Conservation (phyloP, 2,888 invertebrate species). For the Emmelina monodactyla region DNA sequence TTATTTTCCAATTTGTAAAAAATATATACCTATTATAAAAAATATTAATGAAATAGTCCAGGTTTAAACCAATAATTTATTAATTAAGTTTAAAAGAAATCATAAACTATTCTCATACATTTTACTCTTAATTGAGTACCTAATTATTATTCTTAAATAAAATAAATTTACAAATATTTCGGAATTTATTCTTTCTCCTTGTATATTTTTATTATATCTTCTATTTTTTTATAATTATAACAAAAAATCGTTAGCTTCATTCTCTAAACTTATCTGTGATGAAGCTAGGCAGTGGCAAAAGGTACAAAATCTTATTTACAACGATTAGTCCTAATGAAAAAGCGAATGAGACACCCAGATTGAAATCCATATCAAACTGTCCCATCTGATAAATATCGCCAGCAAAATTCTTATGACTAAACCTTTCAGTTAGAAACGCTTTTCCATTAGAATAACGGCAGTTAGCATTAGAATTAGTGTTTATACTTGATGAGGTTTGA, state of each 20-base stretch:
- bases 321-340: constrained; percentile 83
- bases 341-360: constrained; percentile 82
- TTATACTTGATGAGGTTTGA: constrained; percentile 58
- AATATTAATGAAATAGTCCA: too few relatives aligned
- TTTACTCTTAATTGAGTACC: background rate
- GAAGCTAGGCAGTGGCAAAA: constrained; percentile 84
- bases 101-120: background rate
- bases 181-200: too few relatives aligned
- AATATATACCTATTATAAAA: too few relatives aligned
- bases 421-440: constrained; percentile 75
- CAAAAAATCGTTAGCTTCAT: too few relatives aligned
- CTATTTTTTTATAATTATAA: too few relatives aligned
- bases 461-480: constrained; percentile 60
- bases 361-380: constrained; percentile 75
- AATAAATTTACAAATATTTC: background rate
- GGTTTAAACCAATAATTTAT: too few relatives aligned
- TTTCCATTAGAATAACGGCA: constrained; percentile 77
- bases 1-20: too few relatives aligned
- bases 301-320: constrained; percentile 84
- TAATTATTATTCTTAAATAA: background rate
- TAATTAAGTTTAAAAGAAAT: background rate
- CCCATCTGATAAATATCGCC: constrained; percentile 66
- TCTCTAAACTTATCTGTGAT: constrained; percentile 89
- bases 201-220: too few relatives aligned
- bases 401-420: constrained; percentile 62